These are phyloP conservation scores for Odocoileus hemionus DNA, from an alignment of 2,113 vertebrate species.

Conservation along the genomic window DNA sequence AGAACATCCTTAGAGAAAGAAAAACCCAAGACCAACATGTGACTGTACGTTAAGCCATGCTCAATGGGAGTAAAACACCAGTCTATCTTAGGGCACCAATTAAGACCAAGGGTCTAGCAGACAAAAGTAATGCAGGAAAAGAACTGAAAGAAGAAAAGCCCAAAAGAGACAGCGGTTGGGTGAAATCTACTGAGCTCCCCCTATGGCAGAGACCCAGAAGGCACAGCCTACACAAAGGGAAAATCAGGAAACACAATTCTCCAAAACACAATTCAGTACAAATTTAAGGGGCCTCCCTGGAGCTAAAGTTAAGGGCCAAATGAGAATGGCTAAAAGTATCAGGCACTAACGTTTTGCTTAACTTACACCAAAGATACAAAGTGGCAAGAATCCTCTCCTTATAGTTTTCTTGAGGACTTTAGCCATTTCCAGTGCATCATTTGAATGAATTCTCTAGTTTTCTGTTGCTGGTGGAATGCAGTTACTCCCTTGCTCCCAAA, in stretches of 20 bases:
- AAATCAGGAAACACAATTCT: not conserved
- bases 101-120: not conserved
- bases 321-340: not conserved
- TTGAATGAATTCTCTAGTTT: not conserved
- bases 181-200: constrained; percentile 1
- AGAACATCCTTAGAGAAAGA: constrained; percentile 47
- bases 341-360: not conserved
- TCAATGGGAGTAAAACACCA: constrained; percentile 5
- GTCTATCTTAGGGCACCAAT: not conserved
- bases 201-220: not conserved
- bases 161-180: not conserved
- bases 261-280: not conserved
- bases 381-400: not conserved
- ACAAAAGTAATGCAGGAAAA: not conserved
- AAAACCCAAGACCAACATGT: not conserved
- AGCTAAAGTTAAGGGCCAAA: not conserved
- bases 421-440: not conserved
- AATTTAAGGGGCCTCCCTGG: not conserved
- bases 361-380: not conserved
- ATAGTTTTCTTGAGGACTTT: not conserved
- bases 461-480: not conserved
- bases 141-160: not conserved
- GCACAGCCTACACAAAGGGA: not conserved
- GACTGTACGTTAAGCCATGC: constrained; percentile 3
- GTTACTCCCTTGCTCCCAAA: not conserved